These are phyloP conservation scores for Ochlodes sylvanus DNA, from an alignment of 2,888 invertebrate species.

Conservation along the genomic window DNA sequence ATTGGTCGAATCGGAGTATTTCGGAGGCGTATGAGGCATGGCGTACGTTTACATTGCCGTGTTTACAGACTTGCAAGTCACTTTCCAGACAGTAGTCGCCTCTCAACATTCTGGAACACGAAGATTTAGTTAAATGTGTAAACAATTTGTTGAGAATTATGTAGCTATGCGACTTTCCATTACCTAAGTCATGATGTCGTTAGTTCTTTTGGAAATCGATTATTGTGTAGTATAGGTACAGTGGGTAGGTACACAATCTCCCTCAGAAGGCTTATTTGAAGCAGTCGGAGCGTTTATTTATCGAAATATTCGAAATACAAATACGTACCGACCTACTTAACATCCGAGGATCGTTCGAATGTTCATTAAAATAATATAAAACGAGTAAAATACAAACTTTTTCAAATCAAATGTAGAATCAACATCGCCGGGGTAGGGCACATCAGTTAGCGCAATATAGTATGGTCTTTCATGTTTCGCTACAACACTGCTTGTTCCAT, in stretches of 20 bases:
- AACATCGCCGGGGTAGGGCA: slow-evolving; percentile 70
- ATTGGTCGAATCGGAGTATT: slow-evolving; percentile 42
- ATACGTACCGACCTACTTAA: no score
- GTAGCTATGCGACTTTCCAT: no score
- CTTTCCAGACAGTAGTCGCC: slow-evolving; percentile 71
- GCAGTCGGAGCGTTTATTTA: no score
- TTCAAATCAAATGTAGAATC: slow-evolving; percentile 69
- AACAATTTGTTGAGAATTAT: no score
- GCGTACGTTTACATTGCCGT: slow-evolving; percentile 31
- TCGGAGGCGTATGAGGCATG: slow-evolving; percentile 49
- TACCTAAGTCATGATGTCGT: no score
- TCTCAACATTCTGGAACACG: slow-evolving; percentile 58
- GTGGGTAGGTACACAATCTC: no score
- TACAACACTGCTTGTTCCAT: slow-evolving; percentile 45
- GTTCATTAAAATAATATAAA: no score
- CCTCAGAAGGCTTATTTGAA: no score
- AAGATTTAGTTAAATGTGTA: not conserved
- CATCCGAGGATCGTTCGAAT: no score
- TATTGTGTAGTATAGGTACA: no score
- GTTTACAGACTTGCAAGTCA: slow-evolving; percentile 52
- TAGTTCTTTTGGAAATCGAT: no score
- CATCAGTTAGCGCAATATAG: slow-evolving; percentile 70
- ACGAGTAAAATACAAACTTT: slow-evolving; percentile 54
- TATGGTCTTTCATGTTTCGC: slow-evolving; percentile 57
- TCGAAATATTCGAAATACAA: no score